Percentiles rank a stretch among this genome's conserved stretches.
Evolutionary conservation across 2,797 vertebrate genomes (phyloP).

Genomic region (Coendou prehensilis): DNA sequence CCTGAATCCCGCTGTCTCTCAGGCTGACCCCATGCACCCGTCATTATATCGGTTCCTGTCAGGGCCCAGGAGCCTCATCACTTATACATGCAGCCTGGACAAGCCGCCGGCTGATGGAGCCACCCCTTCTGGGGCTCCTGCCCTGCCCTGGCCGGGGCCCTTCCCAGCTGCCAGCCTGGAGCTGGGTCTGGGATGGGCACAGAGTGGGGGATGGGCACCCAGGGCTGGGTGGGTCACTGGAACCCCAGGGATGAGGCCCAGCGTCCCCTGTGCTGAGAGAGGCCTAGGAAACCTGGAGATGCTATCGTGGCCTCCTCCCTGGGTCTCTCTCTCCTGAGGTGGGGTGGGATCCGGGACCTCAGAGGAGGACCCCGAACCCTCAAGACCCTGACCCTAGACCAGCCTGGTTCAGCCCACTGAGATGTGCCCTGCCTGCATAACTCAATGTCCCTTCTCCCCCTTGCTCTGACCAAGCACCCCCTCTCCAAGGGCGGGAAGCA

Average conservation of each 20-base stretch:
- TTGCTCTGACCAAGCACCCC: background rate
- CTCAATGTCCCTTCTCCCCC: background rate
- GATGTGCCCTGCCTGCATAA: background rate
- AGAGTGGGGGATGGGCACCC: background rate
- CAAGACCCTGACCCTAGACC: background rate
- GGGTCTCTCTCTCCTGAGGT: background rate
- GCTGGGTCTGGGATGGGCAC: background rate
- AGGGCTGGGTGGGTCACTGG: background rate
- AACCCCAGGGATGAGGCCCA: background rate
- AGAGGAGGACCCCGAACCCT: background rate
- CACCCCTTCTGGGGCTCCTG: conserved; percentile 16
- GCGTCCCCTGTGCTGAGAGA: background rate
- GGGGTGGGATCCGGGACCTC: background rate
- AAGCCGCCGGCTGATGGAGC: conserved; percentile 61
- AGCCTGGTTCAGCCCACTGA: background rate
- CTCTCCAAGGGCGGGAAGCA: background rate
- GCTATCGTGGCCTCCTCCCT: background rate
- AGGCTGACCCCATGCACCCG: conserved; percentile 80
- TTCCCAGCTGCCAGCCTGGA: conserved; percentile 21
- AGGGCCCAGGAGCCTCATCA: conserved; percentile 80
- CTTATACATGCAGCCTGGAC: conserved; percentile 83
- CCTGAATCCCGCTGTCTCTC: conserved; percentile 75
- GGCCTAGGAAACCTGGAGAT: background rate
- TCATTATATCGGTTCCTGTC: conserved; percentile 86
- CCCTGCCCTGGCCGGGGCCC: background rate